A percentile compares a stretch with the other conserved stretches of the same genome.
These are phyloP conservation scores for Tryphoninae sp. DNA, from an alignment of 2,888 invertebrate species.

Conservation along the genomic window DNA sequence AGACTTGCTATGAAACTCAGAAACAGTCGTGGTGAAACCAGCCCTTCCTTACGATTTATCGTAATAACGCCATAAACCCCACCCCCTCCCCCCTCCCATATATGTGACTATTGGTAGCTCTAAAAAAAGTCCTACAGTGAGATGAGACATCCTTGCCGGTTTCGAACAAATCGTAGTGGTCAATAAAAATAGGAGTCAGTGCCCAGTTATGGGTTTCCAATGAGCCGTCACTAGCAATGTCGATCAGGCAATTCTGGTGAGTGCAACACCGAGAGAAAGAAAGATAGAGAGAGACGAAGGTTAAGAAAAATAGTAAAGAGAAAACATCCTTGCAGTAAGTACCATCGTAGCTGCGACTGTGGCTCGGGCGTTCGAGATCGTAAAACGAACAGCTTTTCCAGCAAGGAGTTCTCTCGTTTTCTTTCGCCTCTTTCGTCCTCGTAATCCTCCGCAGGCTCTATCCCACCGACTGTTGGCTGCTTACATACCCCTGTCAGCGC, in stretches of 20 bases:
- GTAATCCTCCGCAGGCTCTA: slow-evolving; percentile 44
- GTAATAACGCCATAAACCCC: not conserved
- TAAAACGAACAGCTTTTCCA: slow-evolving; percentile 60
- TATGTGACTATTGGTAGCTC: slow-evolving; percentile 15
- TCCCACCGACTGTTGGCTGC: slow-evolving; percentile 34
- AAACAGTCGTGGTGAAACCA: not conserved
- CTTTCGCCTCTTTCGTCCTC: slow-evolving; percentile 18
- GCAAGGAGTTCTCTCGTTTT: slow-evolving; percentile 33
- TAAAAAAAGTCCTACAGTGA: slow-evolving; percentile 3
- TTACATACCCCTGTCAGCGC: slow-evolving; percentile 38
- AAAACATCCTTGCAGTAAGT: slow-evolving; percentile 20
- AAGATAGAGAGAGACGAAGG: not conserved
- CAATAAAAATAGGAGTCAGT: slow-evolving; percentile 53
- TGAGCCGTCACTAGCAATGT: slow-evolving; percentile 60
- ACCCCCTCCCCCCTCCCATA: not conserved
- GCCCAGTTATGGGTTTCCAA: slow-evolving; percentile 68
- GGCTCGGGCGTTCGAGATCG: slow-evolving; percentile 51
- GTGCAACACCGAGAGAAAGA: not conserved
- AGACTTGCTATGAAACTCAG: not conserved
- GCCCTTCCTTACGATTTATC: not conserved
- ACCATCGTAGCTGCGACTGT: slow-evolving; percentile 6
- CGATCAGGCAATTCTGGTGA: slow-evolving; percentile 11
- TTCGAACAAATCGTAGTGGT: slow-evolving; percentile 21
- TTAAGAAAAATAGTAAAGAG: not conserved
- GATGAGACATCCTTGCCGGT: slow-evolving; percentile 26